Base-by-base conservation (phyloP, 2,797 vertebrate species). In the Melanotaenia maccullochi region DNA sequence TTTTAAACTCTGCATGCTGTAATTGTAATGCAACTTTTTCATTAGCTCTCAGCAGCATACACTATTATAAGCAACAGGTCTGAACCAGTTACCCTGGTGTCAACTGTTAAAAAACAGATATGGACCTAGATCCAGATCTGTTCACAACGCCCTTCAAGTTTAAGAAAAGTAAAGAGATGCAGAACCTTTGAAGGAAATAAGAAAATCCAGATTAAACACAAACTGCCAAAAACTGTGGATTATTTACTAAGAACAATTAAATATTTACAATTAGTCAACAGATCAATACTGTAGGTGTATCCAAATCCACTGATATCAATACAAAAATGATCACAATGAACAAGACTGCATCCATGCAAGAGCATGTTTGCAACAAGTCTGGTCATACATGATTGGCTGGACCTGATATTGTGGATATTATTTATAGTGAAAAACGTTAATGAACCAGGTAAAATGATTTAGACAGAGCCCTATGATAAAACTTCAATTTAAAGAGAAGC, bases 41-140 rank as follows among this genome's bases (percentile, higher is more conserved):
- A 64, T 76, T 71, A 47, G 57, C 59, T 76, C 63, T 59, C 76
- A 65, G 71, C 71, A 20, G 75, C 51, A 52, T 24, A 44, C 65
- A 57, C 83, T 72, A 69, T 49, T 9, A 25, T 14, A 32, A 71
- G 72, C 68, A 73, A 85, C 78, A 76, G 35, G 76, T 44, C 66
- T 22, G 55, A 57, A 73, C 66, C 24, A 63, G 74, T 75, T 67
- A 44, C 4, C 1, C 61, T 40, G 59, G 61, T 71, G 47, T 70
- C 71, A 59, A 38, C 52, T 65, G 62, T 32, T 74, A 51, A 76
- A 38, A 66, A 60, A 65, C 69, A 71, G 71, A 76, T 69, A 67
- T 75, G 68, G 69, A 77, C 74, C 42, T 73, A 54, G 36, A 60
- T 65, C 44, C 18, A 62, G 25, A n/a, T 75, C 62, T 54, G 49